Percentiles rank a stretch among this genome's conserved stretches.
These are phyloP conservation scores for Helarctos malayanus DNA, from an alignment of 2,797 vertebrate species.

Conservation along the genomic window DNA sequence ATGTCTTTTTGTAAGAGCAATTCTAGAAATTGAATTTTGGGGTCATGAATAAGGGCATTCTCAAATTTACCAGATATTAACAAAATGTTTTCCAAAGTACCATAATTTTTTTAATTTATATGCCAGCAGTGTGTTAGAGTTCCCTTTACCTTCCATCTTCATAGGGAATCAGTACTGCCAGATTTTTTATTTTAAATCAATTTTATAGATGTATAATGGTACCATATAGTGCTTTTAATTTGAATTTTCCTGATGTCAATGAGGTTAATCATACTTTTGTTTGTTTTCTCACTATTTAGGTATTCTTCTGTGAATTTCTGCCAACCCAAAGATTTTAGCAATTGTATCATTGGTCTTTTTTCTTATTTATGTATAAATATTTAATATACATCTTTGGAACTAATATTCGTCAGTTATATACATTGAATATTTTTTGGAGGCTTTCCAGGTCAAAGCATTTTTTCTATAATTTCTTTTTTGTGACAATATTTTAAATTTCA, in stretches of 20 bases:
- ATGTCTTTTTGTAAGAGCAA: neutral
- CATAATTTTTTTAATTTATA: neutral
- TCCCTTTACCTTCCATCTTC: neutral
- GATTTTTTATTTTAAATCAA: neutral
- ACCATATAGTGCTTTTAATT: neutral
- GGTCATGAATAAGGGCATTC: neutral
- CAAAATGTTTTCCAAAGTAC: neutral
- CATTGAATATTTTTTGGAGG: neutral
- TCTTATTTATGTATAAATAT: neutral
- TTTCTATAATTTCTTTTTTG: neutral
- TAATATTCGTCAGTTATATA: neutral
- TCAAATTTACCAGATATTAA: neutral
- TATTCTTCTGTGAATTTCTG: neutral
- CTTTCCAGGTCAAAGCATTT: neutral
- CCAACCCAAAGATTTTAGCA: neutral
- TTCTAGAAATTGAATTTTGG: neutral
- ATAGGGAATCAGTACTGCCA: neutral
- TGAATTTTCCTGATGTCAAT: neutral
- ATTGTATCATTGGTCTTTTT: neutral
- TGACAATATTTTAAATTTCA: neutral
- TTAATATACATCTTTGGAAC: neutral
- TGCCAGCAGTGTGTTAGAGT: neutral
- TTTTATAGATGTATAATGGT: neutral
- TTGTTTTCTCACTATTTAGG: neutral
- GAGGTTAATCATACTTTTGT: neutral